Percentiles rank a stretch among this genome's conserved stretches.
phyloP scores from a whole-genome alignment of 2,888 invertebrate genomes.

The Nemoura dubitans region DNA sequence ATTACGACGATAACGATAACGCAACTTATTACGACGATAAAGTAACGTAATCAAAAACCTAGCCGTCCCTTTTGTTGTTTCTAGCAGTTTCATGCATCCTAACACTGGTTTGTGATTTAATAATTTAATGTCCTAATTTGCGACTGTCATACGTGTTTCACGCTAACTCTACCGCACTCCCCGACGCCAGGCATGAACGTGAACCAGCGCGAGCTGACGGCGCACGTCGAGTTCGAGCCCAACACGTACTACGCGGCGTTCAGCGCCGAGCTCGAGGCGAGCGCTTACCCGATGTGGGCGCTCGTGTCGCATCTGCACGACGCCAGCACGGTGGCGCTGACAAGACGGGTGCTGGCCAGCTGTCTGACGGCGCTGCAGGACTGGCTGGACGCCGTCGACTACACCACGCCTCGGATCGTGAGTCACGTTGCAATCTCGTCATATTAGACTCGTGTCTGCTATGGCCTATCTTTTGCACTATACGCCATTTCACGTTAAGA shows the following conservation, averaged over 20 bases:
- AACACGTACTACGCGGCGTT: conserved; percentile 98
- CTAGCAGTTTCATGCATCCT: too few species aligned
- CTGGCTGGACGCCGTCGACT: conserved; percentile 89
- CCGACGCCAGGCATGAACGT: conserved; percentile 99
- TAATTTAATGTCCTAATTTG: too few species aligned
- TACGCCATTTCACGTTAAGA: too few species aligned
- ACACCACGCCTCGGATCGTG: conserved; percentile 74
- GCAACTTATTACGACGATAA: too few species aligned
- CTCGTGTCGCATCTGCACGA: conserved; percentile 87
- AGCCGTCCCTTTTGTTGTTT: too few species aligned
- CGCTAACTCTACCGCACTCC: too few species aligned
- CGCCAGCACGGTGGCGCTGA: conserved; percentile 74
- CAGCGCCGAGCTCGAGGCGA: conserved; percentile 96
- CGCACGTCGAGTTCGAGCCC: conserved; percentile 96
- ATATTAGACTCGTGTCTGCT: too few species aligned
- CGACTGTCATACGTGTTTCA: too few species aligned
- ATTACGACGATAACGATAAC: too few species aligned
- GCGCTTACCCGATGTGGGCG: conserved; percentile 98
- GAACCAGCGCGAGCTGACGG: conserved; percentile 87
- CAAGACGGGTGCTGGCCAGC: conserved; percentile 77
- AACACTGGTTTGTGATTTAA: too few species aligned
- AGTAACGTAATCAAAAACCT: too few species aligned
- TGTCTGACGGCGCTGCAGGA: conserved; percentile 82
- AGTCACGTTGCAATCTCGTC: conserved; percentile 54
- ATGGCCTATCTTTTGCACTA: too few species aligned